A percentile compares a stretch with the other conserved stretches of the same genome.
Conservation (phyloP, 2,888 invertebrate genomes). For the Panzeria rudis region DNA sequence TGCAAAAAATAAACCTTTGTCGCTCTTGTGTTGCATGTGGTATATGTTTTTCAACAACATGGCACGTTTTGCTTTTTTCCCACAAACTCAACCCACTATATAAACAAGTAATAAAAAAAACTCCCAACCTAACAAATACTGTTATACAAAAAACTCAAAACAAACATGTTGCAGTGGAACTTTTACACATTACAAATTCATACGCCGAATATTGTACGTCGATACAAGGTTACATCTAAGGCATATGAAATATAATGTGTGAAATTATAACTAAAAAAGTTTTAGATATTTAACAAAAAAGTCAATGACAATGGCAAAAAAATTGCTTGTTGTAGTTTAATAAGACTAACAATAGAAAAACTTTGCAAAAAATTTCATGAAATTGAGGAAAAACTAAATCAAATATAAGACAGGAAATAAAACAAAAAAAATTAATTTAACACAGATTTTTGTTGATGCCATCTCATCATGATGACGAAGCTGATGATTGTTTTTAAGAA, state of each 20-base stretch:
- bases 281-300: constrained; percentile 28
- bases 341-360: constrained; percentile 17
- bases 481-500: not conserved
- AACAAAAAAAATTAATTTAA: constrained; percentile 30
- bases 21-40: not conserved
- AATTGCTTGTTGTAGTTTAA: constrained; percentile 43
- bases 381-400: constrained; percentile 63
- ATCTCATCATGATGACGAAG: not conserved
- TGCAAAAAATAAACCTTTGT: not conserved
- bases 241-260: constrained; percentile 8
- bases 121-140: constrained; percentile 28
- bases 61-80: not conserved
- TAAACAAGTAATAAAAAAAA: constrained; percentile 1
- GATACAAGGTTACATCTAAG: constrained; percentile 58
- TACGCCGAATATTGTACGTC: constrained; percentile 42
- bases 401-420: constrained; percentile 63
- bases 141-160: not conserved
- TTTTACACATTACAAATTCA: constrained; percentile 48
- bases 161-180: not conserved
- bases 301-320: constrained; percentile 57
- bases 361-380: constrained; percentile 9
- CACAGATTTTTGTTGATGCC: constrained; percentile 29
- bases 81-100: constrained; percentile 11
- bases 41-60: not conserved
- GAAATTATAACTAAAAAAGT: constrained; percentile 27